These are phyloP conservation scores for Gymnopithys bicolor DNA, from an alignment of 2,797 vertebrate genomes.

Conservation along the genomic window DNA sequence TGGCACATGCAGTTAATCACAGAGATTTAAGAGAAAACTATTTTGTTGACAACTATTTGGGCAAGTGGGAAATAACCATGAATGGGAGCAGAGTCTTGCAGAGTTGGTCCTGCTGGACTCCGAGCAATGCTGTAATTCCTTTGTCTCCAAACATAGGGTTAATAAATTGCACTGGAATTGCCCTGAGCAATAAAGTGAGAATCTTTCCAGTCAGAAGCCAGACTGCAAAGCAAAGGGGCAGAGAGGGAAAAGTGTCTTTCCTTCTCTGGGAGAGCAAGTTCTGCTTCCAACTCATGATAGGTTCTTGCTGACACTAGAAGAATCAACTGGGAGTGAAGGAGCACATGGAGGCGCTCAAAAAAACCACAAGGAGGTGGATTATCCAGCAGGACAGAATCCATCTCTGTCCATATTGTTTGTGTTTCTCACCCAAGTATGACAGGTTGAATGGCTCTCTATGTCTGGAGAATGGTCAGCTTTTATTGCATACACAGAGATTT, in stretches of 20 bases:
- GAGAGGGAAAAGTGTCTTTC: not conserved
- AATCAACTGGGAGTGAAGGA: not conserved
- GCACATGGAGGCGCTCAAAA: not conserved
- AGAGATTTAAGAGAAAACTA: not conserved
- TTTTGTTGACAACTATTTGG: not conserved
- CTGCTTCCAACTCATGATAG: not conserved
- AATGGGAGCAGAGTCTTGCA: not conserved
- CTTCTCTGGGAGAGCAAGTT: not conserved
- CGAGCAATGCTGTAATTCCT: not conserved
- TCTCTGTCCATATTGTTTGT: not conserved
- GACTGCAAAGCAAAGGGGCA: not conserved
- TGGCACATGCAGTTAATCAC: not conserved
- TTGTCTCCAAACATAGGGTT: not conserved
- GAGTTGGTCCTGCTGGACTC: not conserved
- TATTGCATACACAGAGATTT: not conserved
- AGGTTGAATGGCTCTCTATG: not conserved
- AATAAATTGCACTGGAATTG: not conserved
- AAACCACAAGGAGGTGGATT: not conserved
- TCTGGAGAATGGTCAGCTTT: not conserved
- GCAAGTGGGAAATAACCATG: not conserved
- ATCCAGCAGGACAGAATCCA: not conserved
- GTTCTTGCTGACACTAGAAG: not conserved
- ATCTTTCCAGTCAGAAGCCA: not conserved
- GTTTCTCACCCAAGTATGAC: not conserved
- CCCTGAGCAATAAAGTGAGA: not conserved